These are phyloP conservation scores for Gracilinanus agilis DNA, from an alignment of 2,113 vertebrate genomes.

Conservation along the genomic window DNA sequence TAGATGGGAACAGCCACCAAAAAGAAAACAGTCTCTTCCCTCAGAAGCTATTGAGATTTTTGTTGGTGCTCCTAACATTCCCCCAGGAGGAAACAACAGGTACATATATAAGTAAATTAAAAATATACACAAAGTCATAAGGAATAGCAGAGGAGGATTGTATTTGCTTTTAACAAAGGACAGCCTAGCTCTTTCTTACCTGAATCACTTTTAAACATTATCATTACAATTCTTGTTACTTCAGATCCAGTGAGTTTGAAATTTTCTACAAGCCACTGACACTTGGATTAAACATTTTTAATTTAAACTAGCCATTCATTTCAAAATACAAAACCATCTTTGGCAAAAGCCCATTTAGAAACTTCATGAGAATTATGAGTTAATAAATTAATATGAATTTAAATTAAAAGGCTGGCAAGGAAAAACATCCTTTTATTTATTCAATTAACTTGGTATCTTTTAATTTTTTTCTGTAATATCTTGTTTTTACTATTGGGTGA, in stretches of 20 bases:
- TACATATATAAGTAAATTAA: background rate
- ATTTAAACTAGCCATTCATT: background rate
- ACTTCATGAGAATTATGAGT: background rate
- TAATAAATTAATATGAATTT: background rate
- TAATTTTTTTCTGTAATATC: background rate
- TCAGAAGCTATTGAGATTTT: background rate
- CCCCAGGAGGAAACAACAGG: background rate
- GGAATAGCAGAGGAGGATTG: background rate
- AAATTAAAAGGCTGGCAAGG: background rate
- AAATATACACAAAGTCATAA: background rate
- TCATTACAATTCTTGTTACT: constrained; percentile 53
- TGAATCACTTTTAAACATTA: background rate
- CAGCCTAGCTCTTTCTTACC: background rate
- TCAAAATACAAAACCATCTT: background rate
- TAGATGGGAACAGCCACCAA: background rate
- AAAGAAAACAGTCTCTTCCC: background rate
- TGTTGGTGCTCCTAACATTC: background rate
- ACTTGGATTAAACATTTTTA: constrained; percentile 46
- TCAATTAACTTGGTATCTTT: background rate
- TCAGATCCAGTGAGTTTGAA: constrained; percentile 40
- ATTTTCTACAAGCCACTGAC: constrained; percentile 53
- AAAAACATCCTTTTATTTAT: background rate
- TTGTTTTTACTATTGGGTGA: background rate
- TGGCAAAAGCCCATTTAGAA: background rate
- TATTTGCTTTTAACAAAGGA: background rate